phyloP scores from a whole-genome alignment of 2,888 invertebrate species.

The Mactromeris polynyma region DNA sequence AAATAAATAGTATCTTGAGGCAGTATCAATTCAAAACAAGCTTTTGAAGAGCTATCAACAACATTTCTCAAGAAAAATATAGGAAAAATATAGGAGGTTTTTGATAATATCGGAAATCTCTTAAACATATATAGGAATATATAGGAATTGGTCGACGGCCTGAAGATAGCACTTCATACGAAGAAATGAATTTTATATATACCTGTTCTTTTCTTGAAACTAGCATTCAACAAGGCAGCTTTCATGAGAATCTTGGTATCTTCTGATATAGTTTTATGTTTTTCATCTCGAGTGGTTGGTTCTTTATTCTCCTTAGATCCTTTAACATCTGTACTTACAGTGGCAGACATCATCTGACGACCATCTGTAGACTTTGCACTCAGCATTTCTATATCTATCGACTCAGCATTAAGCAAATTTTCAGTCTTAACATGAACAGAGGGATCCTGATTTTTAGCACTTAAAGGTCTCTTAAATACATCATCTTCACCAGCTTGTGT shows the following conservation, averaged over 20 bases:
- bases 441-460: slow-evolving; percentile 59
- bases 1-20: no score
- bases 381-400: slow-evolving; percentile 83
- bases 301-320: slow-evolving; percentile 57
- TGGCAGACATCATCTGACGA: slow-evolving; percentile 51
- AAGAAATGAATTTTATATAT: slow-evolving; percentile 10
- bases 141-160: no score
- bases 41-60: no score
- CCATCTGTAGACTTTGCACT: slow-evolving; percentile 81
- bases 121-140: no score
- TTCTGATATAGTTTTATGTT: slow-evolving; percentile 80
- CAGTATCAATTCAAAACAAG: no score
- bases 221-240: slow-evolving; percentile 81
- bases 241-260: slow-evolving; percentile 84
- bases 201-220: slow-evolving; percentile 76
- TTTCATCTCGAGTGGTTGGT: slow-evolving; percentile 68
- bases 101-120: no score
- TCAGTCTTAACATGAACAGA: slow-evolving; percentile 69
- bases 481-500: slow-evolving; percentile 53
- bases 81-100: no score
- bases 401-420: slow-evolving; percentile 56
- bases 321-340: slow-evolving; percentile 26
- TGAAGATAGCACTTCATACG: neutral
- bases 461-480: slow-evolving; percentile 71
- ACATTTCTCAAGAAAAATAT: no score